Base-by-base conservation (phyloP, 2,797 vertebrate species). In the Pseudochirops cupreus region DNA sequence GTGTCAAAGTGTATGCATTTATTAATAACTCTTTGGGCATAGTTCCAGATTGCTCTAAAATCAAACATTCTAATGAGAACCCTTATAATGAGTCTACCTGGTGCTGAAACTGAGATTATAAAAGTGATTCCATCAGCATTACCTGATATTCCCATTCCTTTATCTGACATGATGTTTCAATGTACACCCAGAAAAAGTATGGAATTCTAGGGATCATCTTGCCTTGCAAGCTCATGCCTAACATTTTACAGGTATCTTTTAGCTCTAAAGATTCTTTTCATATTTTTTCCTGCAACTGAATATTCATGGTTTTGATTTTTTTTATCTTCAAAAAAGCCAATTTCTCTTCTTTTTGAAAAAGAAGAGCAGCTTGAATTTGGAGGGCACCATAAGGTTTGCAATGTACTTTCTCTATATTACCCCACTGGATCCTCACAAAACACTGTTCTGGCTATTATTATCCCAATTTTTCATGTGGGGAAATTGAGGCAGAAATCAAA, bases 161-260 rank as follows among this genome's bases (percentile, higher is more conserved):
- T 24, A 2, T 10, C 52, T 31, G 53, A 95, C 58, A 92, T 92
- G 28, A 87, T 39, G 55, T 24, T 94, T 89, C 24, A 96, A 91
- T 87, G 1, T 53, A 3, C 29, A 62, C 5, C 10, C 14, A 6
- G 93, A 95, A 94, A 82, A 5, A 14, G 4, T 29, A 91, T 67
- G 52, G 28, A 21, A 14, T 90, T 7, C 4, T 31, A 24, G 56
- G 16, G 57, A 10, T 91, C 14, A 89, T 92, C 50, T 24, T 21
- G 0, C 0, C 94, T 91, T 93, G 13, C 91, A 56, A 92, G 94
- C 53, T 91, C 11, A 46, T 16, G 53, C 57, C 2, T 55, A 87
- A n/a, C 53, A 9, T 39, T 90, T 54, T 31, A 24, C 4, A 39
- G n/a, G 55, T 55, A 11, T 14, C 55, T 90, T 91, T 92, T 91